A percentile compares a stretch with the other conserved stretches of the same genome.
Evolutionary conservation across 2,113 vertebrate species (phyloP).

Genomic region (Aspidoscelis tigris): DNA sequence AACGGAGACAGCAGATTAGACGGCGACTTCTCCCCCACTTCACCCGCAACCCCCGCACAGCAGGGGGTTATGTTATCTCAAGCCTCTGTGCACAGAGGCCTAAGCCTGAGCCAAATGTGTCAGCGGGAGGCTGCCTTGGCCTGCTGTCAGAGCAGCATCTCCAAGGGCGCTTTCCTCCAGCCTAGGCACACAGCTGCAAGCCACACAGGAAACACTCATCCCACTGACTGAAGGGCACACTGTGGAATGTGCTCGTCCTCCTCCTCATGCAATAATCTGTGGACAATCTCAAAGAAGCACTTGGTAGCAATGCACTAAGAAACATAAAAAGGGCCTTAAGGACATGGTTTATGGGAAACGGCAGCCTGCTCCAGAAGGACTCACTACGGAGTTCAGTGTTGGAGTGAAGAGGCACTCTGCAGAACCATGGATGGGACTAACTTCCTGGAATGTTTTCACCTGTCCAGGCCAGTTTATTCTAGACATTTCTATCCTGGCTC

Average conservation of each 20-base stretch:
- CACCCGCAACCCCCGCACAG: not conserved
- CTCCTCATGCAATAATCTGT: not conserved
- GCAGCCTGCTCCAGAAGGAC: too few relatives aligned
- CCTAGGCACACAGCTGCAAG: not conserved
- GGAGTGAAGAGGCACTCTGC: too few relatives aligned
- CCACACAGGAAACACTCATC: not conserved
- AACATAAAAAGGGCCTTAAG: too few relatives aligned
- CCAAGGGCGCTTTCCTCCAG: not conserved
- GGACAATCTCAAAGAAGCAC: not conserved
- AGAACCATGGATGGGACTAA: too few relatives aligned
- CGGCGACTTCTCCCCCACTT: too few relatives aligned
- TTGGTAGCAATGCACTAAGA: not conserved
- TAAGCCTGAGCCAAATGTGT: not conserved
- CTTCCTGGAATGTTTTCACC: too few relatives aligned
- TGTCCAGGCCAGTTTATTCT: too few relatives aligned
- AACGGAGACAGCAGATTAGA: slow-evolving; percentile 21
- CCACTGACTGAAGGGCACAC: not conserved
- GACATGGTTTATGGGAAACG: too few relatives aligned
- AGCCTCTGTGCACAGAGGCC: not conserved
- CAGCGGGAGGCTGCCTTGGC: not conserved
- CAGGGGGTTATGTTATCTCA: slow-evolving; percentile 27
- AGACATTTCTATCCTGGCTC: too few relatives aligned
- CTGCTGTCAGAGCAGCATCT: not conserved
- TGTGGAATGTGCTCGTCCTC: not conserved
- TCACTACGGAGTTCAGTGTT: too few relatives aligned